Conservation (phyloP, 2,888 invertebrate genomes). For the Amblyteles armatorius region DNA sequence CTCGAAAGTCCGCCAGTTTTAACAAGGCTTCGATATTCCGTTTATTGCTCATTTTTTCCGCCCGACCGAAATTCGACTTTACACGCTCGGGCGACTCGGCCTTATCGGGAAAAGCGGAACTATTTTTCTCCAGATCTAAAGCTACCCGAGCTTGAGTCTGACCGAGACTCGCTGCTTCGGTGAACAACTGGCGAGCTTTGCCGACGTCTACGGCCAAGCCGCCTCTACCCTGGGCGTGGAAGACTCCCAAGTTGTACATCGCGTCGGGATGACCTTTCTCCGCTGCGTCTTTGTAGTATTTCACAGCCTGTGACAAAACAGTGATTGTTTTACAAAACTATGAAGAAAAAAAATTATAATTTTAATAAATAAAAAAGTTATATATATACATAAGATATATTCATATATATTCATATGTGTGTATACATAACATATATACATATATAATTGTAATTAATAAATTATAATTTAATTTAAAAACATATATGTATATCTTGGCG, state of each 20-base stretch:
- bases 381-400: not conserved
- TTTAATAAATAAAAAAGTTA: not conserved
- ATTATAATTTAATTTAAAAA: not conserved
- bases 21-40: slow-evolving; percentile 20
- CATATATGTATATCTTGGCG: not conserved
- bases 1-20: slow-evolving; percentile 5
- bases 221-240: slow-evolving; percentile 88
- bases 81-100: not conserved
- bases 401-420: not conserved
- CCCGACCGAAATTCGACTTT: slow-evolving; percentile 16
- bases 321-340: not conserved
- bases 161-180: slow-evolving; percentile 87
- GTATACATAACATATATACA: too few species aligned
- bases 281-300: slow-evolving; percentile 88
- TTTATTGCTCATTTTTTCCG: slow-evolving; percentile 33
- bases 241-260: slow-evolving; percentile 89
- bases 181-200: slow-evolving; percentile 86
- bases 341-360: slow-evolving; percentile 50
- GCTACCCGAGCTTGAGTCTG: slow-evolving; percentile 87
- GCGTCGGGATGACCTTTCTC: slow-evolving; percentile 88
- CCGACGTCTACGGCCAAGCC: slow-evolving; percentile 85
- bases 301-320: slow-evolving; percentile 86
- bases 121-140: slow-evolving; percentile 79
- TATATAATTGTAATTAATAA: slow-evolving; percentile 5
- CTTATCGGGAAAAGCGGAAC: not conserved